phyloP scores from a whole-genome alignment of 2,797 vertebrate species.

The Limosa lapponica region DNA sequence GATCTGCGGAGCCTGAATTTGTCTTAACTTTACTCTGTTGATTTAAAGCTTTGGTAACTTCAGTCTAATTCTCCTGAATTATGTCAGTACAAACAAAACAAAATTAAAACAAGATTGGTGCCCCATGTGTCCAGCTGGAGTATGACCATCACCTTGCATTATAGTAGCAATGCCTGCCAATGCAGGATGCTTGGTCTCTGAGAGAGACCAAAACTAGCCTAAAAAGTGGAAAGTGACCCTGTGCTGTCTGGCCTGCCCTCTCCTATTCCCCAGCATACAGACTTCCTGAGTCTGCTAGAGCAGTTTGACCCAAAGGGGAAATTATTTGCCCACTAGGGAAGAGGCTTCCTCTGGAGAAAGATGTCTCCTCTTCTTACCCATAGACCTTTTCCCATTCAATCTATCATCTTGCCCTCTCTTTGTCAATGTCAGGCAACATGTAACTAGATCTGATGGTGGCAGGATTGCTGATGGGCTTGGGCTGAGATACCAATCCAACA shows the following conservation, averaged over 20 bases:
- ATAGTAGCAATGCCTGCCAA: background rate
- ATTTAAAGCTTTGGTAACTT: background rate
- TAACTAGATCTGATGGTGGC: background rate
- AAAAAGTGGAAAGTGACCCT: background rate
- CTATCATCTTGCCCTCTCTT: background rate
- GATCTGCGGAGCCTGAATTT: background rate
- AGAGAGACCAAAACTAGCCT: background rate
- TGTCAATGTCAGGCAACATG: background rate
- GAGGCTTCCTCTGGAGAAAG: background rate
- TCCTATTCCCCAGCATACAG: background rate
- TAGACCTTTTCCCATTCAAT: background rate
- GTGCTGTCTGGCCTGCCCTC: background rate
- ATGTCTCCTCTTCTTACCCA: background rate
- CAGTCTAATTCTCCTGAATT: background rate
- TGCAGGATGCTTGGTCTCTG: rapidly evolving
- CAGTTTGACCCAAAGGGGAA: background rate
- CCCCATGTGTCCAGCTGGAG: rapidly evolving
- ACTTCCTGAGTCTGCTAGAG: background rate
- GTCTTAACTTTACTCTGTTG: background rate
- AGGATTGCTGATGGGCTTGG: background rate
- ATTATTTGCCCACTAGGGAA: background rate
- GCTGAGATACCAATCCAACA: background rate
- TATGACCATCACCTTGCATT: background rate
- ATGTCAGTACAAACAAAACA: background rate
- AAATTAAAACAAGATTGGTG: background rate